Percentiles rank a stretch among this genome's conserved stretches.
Evolutionary conservation across 2,797 vertebrate species (phyloP).

Genomic region (Ataeniobius toweri): DNA sequence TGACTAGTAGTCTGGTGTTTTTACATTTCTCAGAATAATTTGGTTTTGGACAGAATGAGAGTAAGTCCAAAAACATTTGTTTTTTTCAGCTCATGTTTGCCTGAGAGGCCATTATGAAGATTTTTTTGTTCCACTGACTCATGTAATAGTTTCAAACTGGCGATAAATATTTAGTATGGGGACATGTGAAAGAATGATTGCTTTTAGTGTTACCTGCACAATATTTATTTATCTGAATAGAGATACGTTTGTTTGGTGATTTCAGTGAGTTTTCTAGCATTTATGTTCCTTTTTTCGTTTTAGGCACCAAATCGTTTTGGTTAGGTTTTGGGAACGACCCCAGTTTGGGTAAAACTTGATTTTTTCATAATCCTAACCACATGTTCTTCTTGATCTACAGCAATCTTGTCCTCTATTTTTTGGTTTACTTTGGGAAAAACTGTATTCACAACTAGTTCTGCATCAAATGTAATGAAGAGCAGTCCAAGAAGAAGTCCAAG

Average conservation of each 20-base stretch:
- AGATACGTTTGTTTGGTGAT: background rate
- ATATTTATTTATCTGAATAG: background rate
- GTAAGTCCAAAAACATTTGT: conserved; percentile 18
- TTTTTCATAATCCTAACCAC: background rate
- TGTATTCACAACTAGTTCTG: background rate
- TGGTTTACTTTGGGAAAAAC: background rate
- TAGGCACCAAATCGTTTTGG: background rate
- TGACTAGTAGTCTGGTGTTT: conserved; percentile 50
- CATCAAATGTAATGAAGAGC: too few relatives aligned
- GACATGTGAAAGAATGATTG: background rate
- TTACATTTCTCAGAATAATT: conserved; percentile 45
- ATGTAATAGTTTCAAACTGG: conserved; percentile 13
- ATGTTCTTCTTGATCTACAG: background rate
- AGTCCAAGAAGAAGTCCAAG: too few relatives aligned
- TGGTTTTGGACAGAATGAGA: conserved; percentile 43
- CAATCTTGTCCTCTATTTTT: background rate
- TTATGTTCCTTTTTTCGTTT: background rate
- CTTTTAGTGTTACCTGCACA: background rate
- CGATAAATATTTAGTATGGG: background rate
- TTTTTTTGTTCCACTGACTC: conserved; percentile 19
- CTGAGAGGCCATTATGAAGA: conserved; percentile 1
- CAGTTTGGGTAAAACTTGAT: background rate
- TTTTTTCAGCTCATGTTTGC: conserved; percentile 21
- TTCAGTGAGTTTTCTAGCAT: background rate
- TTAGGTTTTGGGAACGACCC: background rate